Base-by-base conservation (phyloP, 2,113 vertebrate species). In the Columba livia region DNA sequence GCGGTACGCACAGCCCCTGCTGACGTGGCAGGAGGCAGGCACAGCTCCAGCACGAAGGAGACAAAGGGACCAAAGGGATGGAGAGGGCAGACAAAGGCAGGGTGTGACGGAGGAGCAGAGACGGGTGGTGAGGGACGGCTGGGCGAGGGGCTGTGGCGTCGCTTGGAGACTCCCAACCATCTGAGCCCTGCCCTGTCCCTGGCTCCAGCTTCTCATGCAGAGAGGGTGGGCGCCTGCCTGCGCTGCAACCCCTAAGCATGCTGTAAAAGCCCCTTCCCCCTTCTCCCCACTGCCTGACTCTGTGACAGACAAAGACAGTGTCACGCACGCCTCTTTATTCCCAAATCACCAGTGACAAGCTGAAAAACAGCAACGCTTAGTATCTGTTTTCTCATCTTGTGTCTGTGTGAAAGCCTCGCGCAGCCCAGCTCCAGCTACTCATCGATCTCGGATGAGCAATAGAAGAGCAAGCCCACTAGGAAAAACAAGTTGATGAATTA, bases 401-500 rank as follows among this genome's bases (percentile, higher is more conserved):
- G 29, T 14, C 67, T 77, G 85, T 3, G 13, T 25, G 23, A 79
- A 84, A 94, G 47, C 29, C 32, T 36, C 18, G 21, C 5, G 2
- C 75, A 94, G 77, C 69, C 56, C 28, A 57, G 72, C 64, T 93
- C 57, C 65, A 61, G 62, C 86, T 90, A 53, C 82, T 90, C 61
- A 94, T 79, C 0, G 25, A 95, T 94, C 90, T 92, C 36, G 1
- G 44, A 75, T 62, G 80, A 87, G 83, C 80, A 32, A 92, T 12
- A 64, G 64, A 75, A 93, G 79, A 93, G n/a, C 57, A 65, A 92
- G 40, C 61, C 61, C 85, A 72, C 92, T 87, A 95, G 50, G 80
- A 79, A 90, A 90, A 93, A 86, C 53, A 89, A 86, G 77, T 6
- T 48, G 79, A 95, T 92, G 73, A 96, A 95, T 95, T 93, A 92